phyloP scores from a whole-genome alignment of 2,113 vertebrate genomes.

The Mus musculus region DNA sequence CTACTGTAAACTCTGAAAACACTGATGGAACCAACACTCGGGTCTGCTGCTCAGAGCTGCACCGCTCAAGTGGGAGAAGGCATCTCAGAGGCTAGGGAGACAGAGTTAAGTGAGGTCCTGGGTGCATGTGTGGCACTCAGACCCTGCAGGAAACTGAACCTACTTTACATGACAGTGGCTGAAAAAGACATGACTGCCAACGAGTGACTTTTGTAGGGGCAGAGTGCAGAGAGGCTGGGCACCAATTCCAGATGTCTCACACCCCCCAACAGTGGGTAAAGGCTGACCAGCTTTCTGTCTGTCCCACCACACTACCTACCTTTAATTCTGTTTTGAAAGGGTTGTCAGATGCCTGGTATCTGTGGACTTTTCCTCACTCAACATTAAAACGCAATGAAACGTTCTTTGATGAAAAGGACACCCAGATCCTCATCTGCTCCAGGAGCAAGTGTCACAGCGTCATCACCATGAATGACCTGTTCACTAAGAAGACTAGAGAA shows the following conservation, averaged over 20 bases:
- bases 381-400: neutral
- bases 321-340: neutral
- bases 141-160: neutral
- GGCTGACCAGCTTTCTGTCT: neutral
- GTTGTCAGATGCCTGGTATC: conserved; percentile 13
- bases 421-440: neutral
- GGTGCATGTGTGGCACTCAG: neutral
- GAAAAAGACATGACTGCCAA: neutral
- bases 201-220: neutral
- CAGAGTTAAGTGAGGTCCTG: neutral
- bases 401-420: neutral
- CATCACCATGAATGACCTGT: neutral
- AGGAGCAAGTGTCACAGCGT: neutral
- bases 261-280: too few species aligned
- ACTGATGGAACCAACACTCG: neutral
- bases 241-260: neutral
- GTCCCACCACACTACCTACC: neutral
- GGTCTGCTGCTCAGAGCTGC: conserved; percentile 52
- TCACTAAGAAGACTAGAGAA: neutral
- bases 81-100: neutral
- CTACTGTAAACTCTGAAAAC: conserved; percentile 48
- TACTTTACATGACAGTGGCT: neutral
- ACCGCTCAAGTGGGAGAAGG: conserved; percentile 62
- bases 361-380: neutral
- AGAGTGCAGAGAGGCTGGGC: neutral